phyloP scores from a whole-genome alignment of 1,140 invertebrate species.

The Drosophila melanogaster region DNA sequence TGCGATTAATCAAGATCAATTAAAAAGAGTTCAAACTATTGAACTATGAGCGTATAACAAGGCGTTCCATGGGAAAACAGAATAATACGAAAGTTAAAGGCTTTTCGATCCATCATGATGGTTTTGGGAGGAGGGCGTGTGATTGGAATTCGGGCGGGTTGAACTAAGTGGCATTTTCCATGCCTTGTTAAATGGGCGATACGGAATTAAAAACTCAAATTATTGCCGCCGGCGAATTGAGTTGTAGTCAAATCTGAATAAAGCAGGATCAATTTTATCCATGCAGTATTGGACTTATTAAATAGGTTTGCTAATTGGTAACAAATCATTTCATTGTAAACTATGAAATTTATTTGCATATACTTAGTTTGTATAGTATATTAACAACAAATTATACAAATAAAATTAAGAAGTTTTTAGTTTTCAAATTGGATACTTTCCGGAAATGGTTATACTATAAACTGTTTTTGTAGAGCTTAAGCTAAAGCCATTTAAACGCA shows the following conservation, averaged over 20 bases:
- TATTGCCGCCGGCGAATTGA: not conserved
- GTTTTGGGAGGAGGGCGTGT: conserved; percentile 27
- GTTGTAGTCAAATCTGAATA: not conserved
- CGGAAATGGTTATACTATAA: not conserved
- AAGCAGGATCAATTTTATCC: too few relatives aligned
- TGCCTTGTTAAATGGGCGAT: conserved; percentile 24
- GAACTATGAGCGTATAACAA: conserved; percentile 61
- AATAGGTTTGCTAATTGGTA: too few relatives aligned
- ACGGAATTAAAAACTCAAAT: conserved; percentile 8
- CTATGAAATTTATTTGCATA: too few relatives aligned
- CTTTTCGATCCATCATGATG: conserved; percentile 35
- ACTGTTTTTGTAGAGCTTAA: not conserved
- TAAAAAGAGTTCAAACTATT: conserved; percentile 81
- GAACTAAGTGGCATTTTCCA: conserved; percentile 45
- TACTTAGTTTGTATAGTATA: too few relatives aligned
- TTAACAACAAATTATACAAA: too few relatives aligned
- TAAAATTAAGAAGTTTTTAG: too few relatives aligned
- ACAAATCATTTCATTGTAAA: too few relatives aligned
- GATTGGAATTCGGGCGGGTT: conserved; percentile 57
- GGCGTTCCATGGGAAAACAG: conserved; percentile 57
- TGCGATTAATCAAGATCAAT: conserved; percentile 82
- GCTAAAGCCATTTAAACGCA: not conserved
- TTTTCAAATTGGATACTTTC: not conserved
- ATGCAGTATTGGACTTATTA: too few relatives aligned
- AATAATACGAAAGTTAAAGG: conserved; percentile 40